Evolutionary conservation across 2,888 invertebrate genomes (phyloP).

Genomic region (Brenthis hecate): DNA sequence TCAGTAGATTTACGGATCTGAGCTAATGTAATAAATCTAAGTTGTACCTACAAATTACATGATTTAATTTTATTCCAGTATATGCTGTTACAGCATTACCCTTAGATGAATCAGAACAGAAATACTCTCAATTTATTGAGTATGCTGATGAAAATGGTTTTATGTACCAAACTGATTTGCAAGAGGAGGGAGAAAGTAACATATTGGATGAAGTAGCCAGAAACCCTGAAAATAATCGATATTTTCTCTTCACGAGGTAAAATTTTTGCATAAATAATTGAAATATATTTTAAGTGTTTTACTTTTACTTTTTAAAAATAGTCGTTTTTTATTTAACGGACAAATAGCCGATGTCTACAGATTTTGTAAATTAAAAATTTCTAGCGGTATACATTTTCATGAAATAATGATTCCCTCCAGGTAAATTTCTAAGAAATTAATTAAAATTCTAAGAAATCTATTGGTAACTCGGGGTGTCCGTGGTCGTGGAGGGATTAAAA

Average conservation of each 20-base stretch:
- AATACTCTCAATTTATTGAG: slow-evolving; percentile 50
- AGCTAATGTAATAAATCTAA: too few species aligned
- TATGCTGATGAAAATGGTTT: slow-evolving; percentile 52
- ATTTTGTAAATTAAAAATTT: too few species aligned
- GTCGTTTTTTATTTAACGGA: too few species aligned
- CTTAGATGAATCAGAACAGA: slow-evolving; percentile 34
- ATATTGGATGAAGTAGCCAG: slow-evolving; percentile 49
- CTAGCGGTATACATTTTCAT: too few species aligned
- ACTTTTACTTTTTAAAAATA: too few species aligned
- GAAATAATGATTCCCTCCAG: too few species aligned
- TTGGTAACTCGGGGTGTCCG: too few species aligned
- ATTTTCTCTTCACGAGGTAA: slow-evolving; percentile 50
- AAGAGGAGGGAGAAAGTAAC: slow-evolving; percentile 49
- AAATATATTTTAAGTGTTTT: too few species aligned
- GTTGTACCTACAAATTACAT: background rate
- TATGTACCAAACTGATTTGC: slow-evolving; percentile 52
- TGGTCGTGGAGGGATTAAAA: too few species aligned
- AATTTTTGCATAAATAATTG: background rate
- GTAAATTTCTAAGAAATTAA: too few species aligned
- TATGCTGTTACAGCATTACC: slow-evolving; percentile 40
- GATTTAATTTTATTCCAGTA: slow-evolving; percentile 48
- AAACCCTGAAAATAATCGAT: slow-evolving; percentile 53
- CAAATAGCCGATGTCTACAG: too few species aligned
- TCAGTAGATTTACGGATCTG: background rate
- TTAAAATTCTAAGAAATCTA: too few species aligned